Evolutionary conservation across 2,113 vertebrate species (phyloP), one percentile per base, ranked within the genome.

Genomic region (Pluvialis apricaria): DNA sequence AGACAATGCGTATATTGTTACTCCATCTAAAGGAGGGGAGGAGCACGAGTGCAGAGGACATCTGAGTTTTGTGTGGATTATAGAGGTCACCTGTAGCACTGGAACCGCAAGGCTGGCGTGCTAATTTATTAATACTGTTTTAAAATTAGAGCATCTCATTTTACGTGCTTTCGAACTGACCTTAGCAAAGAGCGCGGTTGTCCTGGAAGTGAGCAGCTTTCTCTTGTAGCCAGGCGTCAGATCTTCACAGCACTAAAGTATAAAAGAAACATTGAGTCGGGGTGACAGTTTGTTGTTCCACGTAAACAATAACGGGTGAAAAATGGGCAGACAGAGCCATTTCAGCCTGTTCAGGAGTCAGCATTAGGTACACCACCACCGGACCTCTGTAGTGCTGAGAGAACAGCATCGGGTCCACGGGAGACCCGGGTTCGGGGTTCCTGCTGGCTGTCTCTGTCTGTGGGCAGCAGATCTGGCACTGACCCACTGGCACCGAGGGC

Each of bases 241-340:
- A 84, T 93, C 90, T 94, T 92, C 69, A 60, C 66, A 64, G 64
- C 21, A 14, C 76, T 92, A 60, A 91, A 88, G 81, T 60, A 76
- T 1, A 55, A 44, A 51, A 40, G 52, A 92, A 96, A 84, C 12
- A 2, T 2, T 82, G 69, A 96, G 69, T 71, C 58, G 52, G 73
- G 69, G 24, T 82, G 88, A 79, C 88, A 90, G 89, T 93, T 87
- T 73, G 84, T 71, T 95, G 58, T 95, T 88, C 79, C 54, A 31
- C 20, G 24, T 71, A 91, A 80, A 68, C 73, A 72, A 15, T 73
- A 90, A 64, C 13, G 61, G 86, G 42, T 85, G 49, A 60, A 96
- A 91, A 96, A 83, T 36, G 34, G 61, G 21, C 65, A 91, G 82
- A 45, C 83, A 61, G 66, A 72, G 62, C 40, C 34, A 55, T 79